These are phyloP conservation scores for Montipora efflorescens DNA, from an alignment of 64 coral and sea anemone species.

Conservation along the genomic window DNA sequence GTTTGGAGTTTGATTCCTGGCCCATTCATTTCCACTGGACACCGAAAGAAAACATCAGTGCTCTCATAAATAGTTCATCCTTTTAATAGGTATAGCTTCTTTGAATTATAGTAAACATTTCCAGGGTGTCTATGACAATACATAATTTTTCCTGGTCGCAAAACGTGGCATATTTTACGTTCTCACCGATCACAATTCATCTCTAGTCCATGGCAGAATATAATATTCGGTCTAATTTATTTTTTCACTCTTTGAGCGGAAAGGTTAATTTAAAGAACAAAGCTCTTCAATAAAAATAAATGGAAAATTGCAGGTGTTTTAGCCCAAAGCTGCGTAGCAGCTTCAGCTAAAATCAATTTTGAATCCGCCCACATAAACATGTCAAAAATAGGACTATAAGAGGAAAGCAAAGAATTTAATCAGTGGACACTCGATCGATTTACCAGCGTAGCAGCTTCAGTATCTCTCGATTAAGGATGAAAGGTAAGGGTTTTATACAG, in stretches of 20 bases:
- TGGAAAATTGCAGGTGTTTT: conserved; percentile 26
- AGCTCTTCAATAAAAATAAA: conserved; percentile 2
- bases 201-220: background rate
- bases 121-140: background rate
- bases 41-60: background rate
- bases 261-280: conserved; percentile 36
- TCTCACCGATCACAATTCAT: conserved; percentile 3
- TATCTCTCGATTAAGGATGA: conserved; percentile 5
- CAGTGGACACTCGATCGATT: background rate
- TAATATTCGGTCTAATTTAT: background rate
- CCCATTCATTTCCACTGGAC: background rate
- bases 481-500: conserved; percentile 2
- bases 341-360: background rate
- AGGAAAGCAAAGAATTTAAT: background rate
- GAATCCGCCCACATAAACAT: background rate
- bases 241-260: background rate
- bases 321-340: too few species aligned
- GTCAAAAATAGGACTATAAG: conserved; percentile 5
- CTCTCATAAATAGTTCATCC: background rate
- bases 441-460: background rate
- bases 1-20: conserved; percentile 6
- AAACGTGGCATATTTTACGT: conserved; percentile 1
- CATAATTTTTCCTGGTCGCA: background rate
- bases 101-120: background rate
- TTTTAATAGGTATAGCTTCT: background rate